Conservation (phyloP, 2,888 invertebrate genomes). For the Autographa gamma region DNA sequence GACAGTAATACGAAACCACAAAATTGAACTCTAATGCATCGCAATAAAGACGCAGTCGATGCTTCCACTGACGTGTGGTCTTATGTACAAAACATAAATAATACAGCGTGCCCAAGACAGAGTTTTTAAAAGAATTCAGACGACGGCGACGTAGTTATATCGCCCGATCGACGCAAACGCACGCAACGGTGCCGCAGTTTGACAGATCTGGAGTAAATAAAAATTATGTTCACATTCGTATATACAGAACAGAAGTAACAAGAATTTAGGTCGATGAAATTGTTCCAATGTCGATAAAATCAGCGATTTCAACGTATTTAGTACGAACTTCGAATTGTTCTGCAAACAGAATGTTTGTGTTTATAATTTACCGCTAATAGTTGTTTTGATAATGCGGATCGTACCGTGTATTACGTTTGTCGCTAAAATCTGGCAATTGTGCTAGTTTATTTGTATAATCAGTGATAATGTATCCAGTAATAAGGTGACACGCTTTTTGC, state of each 20-base stretch:
- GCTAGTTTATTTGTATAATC: slow-evolving; percentile 1
- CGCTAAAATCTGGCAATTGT: background rate
- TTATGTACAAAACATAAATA: slow-evolving; percentile 22
- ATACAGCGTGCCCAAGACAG: slow-evolving; percentile 17
- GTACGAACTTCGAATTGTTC: background rate
- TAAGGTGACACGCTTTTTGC: slow-evolving; percentile 44
- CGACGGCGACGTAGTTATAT: slow-evolving; percentile 8
- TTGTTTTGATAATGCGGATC: background rate
- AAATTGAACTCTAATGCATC: background rate
- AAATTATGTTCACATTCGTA: slow-evolving; percentile 38
- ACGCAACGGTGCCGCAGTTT: slow-evolving; percentile 22
- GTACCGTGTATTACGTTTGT: background rate
- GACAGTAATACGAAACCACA: background rate
- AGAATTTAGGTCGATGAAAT: slow-evolving; percentile 41
- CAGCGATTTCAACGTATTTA: slow-evolving; percentile 11
- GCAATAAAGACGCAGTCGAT: background rate
- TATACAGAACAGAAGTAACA: slow-evolving; percentile 20
- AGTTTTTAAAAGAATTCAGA: slow-evolving; percentile 21
- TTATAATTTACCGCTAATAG: background rate
- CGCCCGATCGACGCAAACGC: slow-evolving; percentile 14
- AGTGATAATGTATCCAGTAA: slow-evolving; percentile 12
- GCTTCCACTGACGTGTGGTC: background rate
- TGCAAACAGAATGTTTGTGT: background rate
- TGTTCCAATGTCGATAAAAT: slow-evolving; percentile 20
- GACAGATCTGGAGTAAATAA: slow-evolving; percentile 52